Conservation (phyloP, 2,113 vertebrate genomes). For the Melanerpes formicivorus region DNA sequence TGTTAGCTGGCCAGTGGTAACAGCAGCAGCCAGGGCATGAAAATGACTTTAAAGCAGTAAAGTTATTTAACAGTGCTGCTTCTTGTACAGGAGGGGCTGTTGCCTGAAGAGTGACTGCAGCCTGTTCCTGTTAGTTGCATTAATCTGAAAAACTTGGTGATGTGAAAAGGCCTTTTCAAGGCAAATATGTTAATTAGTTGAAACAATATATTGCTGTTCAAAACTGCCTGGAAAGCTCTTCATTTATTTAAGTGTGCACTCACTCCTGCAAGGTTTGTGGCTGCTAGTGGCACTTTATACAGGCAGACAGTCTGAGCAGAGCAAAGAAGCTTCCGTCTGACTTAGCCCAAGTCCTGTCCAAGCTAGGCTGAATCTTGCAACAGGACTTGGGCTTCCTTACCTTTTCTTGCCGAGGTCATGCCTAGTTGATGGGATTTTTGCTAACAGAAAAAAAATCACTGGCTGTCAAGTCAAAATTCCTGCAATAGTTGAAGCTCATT, state of each 20-base stretch:
- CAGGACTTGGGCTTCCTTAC: neutral
- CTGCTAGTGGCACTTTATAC: neutral
- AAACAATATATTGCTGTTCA: neutral
- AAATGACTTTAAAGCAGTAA: neutral
- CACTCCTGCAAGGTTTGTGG: neutral
- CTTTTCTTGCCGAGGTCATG: neutral
- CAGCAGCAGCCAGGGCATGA: neutral
- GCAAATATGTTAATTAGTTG: neutral
- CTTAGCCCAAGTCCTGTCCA: neutral
- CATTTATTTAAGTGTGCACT: neutral
- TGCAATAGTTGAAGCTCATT: slow-evolving; percentile 24
- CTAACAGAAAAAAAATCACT: too few relatives aligned
- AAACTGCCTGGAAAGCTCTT: neutral
- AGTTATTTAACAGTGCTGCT: neutral
- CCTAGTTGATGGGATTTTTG: neutral
- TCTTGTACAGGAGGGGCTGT: neutral
- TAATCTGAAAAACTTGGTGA: neutral
- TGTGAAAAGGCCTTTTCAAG: neutral
- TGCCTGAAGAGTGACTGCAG: neutral
- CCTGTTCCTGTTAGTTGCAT: neutral
- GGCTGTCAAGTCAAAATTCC: slow-evolving; percentile 1
- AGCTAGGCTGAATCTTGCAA: neutral
- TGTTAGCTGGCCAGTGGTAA: neutral
- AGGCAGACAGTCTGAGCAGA: neutral
- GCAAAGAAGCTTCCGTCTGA: neutral